A percentile compares a stretch with the other conserved stretches of the same genome.
phyloP scores from a whole-genome alignment of 2,113 vertebrate genomes.

The Albula goreensis region DNA sequence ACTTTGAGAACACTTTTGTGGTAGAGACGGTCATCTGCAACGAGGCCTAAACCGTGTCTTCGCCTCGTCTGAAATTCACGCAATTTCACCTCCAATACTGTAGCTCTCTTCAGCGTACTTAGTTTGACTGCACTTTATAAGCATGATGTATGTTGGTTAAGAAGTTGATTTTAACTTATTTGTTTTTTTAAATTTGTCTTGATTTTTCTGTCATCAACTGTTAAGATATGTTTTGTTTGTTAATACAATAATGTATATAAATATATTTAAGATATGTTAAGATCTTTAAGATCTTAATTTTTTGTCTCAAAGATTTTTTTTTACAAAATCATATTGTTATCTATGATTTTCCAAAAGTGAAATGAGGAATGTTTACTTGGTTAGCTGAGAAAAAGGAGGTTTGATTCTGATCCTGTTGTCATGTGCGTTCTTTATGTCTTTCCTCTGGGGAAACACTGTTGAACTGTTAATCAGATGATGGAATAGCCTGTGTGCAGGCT shows the following conservation, averaged over 20 bases:
- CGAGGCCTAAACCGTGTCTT: constrained; percentile 58
- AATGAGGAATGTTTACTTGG: constrained; percentile 12
- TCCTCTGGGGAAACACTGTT: neutral
- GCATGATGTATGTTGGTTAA: constrained; percentile 43
- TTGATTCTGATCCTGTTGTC: constrained; percentile 1
- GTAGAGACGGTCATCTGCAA: constrained; percentile 90
- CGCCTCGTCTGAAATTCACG: constrained; percentile 35
- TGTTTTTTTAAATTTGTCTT: constrained; percentile 22
- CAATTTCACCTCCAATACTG: constrained; percentile 59
- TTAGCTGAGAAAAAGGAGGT: constrained; percentile 1
- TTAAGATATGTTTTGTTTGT: constrained; percentile 38
- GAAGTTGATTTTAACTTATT: constrained; percentile 16
- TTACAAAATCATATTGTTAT: neutral
- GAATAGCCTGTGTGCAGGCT: neutral
- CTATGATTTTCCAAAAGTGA: neutral
- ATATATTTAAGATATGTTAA: constrained; percentile 35
- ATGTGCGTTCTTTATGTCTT: neutral
- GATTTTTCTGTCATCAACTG: constrained; percentile 23
- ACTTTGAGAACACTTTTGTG: constrained; percentile 94
- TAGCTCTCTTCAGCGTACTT: constrained; percentile 60
- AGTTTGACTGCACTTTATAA: constrained; percentile 70
- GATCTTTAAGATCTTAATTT: constrained; percentile 38
- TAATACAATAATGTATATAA: constrained; percentile 35
- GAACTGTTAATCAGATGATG: constrained; percentile 3
- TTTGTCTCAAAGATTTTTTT: constrained; percentile 4